Percentiles rank a stretch among this genome's conserved stretches.
Conservation (phyloP, 2,888 invertebrate species). For the Tipula helvola region DNA sequence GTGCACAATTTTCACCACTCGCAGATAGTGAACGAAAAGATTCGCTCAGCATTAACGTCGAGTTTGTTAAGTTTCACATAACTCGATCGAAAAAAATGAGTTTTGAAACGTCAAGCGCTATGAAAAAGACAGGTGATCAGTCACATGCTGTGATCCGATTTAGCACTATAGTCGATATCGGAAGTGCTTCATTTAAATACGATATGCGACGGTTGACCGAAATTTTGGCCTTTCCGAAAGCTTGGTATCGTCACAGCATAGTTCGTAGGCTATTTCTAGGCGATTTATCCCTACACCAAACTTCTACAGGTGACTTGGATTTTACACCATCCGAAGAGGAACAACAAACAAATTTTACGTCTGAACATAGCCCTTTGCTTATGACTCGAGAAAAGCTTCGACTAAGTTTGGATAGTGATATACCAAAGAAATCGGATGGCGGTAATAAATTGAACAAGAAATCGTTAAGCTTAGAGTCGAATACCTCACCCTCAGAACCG, state of each 20-base stretch:
- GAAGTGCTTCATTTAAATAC: slow-evolving; percentile 93
- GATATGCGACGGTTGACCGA: slow-evolving; percentile 96
- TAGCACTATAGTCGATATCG: slow-evolving; percentile 90
- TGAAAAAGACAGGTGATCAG: slow-evolving; percentile 44
- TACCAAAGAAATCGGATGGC: slow-evolving; percentile 31
- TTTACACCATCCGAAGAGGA: slow-evolving; percentile 16
- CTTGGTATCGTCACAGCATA: slow-evolving; percentile 94
- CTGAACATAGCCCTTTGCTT: slow-evolving; percentile 26
- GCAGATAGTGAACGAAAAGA: slow-evolving; percentile 87
- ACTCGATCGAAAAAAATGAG: slow-evolving; percentile 83
- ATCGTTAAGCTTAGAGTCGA: slow-evolving; percentile 43
- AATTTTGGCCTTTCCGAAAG: slow-evolving; percentile 94
- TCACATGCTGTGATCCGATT: slow-evolving; percentile 83
- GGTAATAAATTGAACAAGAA: slow-evolving; percentile 40
- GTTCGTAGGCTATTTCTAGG: slow-evolving; percentile 87
- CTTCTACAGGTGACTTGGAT: slow-evolving; percentile 13
- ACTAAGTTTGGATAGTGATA: slow-evolving; percentile 41
- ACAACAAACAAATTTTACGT: neutral
- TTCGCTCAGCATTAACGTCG: slow-evolving; percentile 90
- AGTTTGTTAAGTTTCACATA: slow-evolving; percentile 92
- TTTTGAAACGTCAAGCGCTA: slow-evolving; percentile 42
- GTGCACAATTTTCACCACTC: slow-evolving; percentile 76
- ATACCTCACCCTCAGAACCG: slow-evolving; percentile 45
- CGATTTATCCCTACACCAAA: slow-evolving; percentile 58
- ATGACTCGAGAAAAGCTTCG: slow-evolving; percentile 43